Evolutionary conservation across 2,888 invertebrate species (phyloP).

Genomic region (Cremastinae sp.): DNA sequence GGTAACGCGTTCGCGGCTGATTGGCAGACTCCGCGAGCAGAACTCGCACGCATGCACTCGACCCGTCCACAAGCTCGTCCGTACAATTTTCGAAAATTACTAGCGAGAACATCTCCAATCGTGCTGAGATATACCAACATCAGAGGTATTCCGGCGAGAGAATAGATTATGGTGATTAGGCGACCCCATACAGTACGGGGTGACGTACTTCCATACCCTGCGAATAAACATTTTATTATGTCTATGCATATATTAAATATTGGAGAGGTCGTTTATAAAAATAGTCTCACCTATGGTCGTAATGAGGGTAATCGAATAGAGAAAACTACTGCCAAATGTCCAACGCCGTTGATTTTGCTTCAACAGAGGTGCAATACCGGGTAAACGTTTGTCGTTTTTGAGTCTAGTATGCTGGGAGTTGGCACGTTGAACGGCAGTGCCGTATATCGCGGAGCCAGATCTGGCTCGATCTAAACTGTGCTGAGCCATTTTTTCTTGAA

Average conservation of each 20-base stretch:
- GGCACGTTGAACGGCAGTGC: constrained; percentile 62
- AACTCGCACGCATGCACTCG: constrained; percentile 71
- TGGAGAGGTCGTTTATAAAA: too few species aligned
- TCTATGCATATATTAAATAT: too few species aligned
- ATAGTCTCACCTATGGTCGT: constrained; percentile 97
- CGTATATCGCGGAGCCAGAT: constrained; percentile 73
- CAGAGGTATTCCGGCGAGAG: constrained; percentile 92
- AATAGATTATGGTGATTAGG: constrained; percentile 91
- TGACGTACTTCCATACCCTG: constrained; percentile 92
- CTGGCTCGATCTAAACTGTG: constrained; percentile 69
- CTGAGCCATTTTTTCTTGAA: constrained; percentile 84
- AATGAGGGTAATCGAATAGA: constrained; percentile 95
- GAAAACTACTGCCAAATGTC: constrained; percentile 95
- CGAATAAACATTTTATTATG: constrained; percentile 1
- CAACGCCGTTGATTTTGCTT: constrained; percentile 83
- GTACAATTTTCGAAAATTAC: constrained; percentile 88
- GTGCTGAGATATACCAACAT: constrained; percentile 94
- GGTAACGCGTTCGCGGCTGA: too few species aligned
- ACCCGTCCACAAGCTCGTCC: constrained; percentile 81
- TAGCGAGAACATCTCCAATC: constrained; percentile 92
- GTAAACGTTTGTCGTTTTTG: constrained; percentile 48
- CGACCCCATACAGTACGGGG: constrained; percentile 91
- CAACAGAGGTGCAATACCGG: constrained; percentile 72
- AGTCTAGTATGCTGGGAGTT: constrained; percentile 68
- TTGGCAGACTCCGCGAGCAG: constrained; percentile 70